Percentiles rank a stretch among this genome's conserved stretches.
These are phyloP conservation scores for Homarus americanus DNA, from an alignment of 1,140 invertebrate genomes.

Conservation along the genomic window DNA sequence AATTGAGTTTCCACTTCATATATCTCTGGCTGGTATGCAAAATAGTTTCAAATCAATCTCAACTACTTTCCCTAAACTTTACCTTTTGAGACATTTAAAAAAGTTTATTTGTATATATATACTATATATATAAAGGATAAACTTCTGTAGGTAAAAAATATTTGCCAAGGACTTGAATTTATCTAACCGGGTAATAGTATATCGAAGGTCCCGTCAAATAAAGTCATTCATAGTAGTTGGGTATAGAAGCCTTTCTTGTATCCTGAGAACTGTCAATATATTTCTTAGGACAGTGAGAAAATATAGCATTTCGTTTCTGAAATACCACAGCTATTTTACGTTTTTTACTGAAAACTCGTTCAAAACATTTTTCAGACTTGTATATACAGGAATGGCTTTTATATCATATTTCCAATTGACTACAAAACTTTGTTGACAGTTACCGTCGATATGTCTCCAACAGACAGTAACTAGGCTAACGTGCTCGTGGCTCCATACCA, in stretches of 20 bases:
- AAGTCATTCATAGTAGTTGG: not conserved
- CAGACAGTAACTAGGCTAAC: not conserved
- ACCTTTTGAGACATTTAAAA: conserved; percentile 6
- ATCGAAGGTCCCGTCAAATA: not conserved
- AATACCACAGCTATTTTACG: not conserved
- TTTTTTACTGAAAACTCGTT: not conserved
- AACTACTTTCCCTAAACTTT: conserved; percentile 12
- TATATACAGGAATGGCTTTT: not conserved
- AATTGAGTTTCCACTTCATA: not conserved
- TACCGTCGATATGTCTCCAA: not conserved
- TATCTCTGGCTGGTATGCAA: conserved; percentile 18
- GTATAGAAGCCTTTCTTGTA: not conserved
- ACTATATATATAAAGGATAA: not conserved
- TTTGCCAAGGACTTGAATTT: not conserved
- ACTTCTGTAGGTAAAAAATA: not conserved
- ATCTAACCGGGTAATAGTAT: conserved; percentile 2
- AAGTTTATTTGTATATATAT: not conserved
- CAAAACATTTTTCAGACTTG: not conserved
- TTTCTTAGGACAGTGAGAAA: not conserved
- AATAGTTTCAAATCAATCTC: not conserved
- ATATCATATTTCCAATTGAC: not conserved
- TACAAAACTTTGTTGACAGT: not conserved
- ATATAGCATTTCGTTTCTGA: not conserved
- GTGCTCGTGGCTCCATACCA: not conserved
- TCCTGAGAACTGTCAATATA: not conserved